These are phyloP conservation scores for Notamacropus eugenii DNA, from an alignment of 2,797 vertebrate species.

Conservation along the genomic window DNA sequence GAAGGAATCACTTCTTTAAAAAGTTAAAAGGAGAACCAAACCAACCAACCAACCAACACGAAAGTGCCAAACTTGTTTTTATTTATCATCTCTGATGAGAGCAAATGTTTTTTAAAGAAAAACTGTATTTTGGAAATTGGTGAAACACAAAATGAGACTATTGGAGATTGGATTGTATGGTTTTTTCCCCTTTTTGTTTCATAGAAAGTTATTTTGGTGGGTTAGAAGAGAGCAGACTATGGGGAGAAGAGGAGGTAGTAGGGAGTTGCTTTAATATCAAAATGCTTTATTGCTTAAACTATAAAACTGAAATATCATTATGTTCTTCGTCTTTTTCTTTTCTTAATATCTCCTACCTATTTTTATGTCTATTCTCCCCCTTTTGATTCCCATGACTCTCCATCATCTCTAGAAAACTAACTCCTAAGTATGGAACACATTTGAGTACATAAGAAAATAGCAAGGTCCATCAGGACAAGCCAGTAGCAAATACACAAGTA, in stretches of 20 bases:
- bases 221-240: not conserved
- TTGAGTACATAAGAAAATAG: not conserved
- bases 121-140: conserved; percentile 14
- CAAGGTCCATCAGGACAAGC: not conserved
- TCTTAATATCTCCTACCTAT: not conserved
- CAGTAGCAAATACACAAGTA: not conserved
- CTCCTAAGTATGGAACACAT: not conserved
- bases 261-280: not conserved
- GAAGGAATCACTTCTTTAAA: not conserved
- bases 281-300: not conserved
- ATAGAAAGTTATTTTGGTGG: not conserved
- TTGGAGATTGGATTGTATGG: not conserved
- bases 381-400: not conserved
- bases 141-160: not conserved
- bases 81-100: not conserved
- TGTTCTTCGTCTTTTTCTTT: not conserved
- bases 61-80: not conserved
- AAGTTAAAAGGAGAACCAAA: not conserved
- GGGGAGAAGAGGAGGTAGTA: not conserved
- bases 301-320: not conserved
- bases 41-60: not conserved
- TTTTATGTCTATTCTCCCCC: not conserved
- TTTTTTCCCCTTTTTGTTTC: not conserved
- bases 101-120: not conserved
- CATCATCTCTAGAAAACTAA: not conserved